phyloP scores from a whole-genome alignment of 2,797 vertebrate species.

The Gambusia yucatana region DNA sequence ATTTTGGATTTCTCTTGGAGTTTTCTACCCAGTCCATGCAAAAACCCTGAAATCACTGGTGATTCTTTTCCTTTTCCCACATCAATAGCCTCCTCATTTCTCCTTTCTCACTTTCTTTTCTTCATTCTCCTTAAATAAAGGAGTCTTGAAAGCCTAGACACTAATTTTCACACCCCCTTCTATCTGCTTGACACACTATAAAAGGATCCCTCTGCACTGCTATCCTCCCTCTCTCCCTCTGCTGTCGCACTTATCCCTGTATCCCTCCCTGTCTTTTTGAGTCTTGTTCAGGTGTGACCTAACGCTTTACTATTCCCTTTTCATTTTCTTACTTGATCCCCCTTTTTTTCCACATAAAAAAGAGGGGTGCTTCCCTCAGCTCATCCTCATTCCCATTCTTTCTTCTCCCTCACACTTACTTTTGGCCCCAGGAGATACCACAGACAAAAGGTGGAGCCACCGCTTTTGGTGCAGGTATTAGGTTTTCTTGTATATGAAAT shows the following conservation, averaged over 20 bases:
- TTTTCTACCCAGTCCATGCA: conserved; percentile 34
- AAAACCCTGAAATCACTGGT: conserved; percentile 56
- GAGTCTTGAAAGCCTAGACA: conserved; percentile 52
- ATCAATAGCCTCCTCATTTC: conserved; percentile 37
- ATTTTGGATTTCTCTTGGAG: conserved; percentile 39
- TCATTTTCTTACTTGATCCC: conserved; percentile 44
- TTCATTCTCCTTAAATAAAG: conserved; percentile 52
- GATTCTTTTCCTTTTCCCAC: conserved; percentile 49
- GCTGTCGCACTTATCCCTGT: conserved; percentile 61
- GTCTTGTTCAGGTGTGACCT: conserved; percentile 69
- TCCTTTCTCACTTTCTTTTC: conserved; percentile 51
- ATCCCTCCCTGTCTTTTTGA: conserved; percentile 65
- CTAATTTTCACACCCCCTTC: conserved; percentile 65
- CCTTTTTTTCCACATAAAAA: conserved; percentile 65
- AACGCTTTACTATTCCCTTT: conserved; percentile 60
- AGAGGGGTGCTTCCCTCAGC: conserved; percentile 33
- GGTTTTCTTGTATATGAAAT: conserved; percentile 68
- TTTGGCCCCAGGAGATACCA: conserved; percentile 65
- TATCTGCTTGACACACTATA: conserved; percentile 56
- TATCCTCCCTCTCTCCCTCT: conserved; percentile 55
- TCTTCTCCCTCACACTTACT: conserved; percentile 61
- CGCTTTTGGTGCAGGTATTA: conserved; percentile 58
- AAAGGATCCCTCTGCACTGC: conserved; percentile 50
- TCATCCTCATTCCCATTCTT: conserved; percentile 57
- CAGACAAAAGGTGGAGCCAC: conserved; percentile 73